Evolutionary conservation across 2,113 vertebrate species (phyloP).

Genomic region (Rostratula benghalensis): DNA sequence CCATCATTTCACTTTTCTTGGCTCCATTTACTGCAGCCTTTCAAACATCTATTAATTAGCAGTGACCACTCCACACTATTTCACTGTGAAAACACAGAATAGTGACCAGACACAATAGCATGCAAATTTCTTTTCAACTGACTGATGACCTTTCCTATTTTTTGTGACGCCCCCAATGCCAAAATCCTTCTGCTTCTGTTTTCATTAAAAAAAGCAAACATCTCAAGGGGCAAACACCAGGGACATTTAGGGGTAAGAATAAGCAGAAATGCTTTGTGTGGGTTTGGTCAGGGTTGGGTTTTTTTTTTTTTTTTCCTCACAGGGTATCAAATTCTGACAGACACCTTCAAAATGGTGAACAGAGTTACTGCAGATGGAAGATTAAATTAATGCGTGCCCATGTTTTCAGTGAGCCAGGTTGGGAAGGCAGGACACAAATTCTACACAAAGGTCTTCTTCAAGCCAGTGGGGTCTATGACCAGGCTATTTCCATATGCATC

Average conservation of each 20-base stretch:
- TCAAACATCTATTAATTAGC: background rate
- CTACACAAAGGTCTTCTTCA: background rate
- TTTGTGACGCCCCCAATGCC: background rate
- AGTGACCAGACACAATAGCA: background rate
- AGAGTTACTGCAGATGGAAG: background rate
- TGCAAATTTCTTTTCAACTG: background rate
- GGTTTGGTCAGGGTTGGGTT: background rate
- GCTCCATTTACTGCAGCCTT: background rate
- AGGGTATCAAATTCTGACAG: background rate
- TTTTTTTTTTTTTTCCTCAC: background rate
- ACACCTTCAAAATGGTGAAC: background rate
- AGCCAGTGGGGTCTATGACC: background rate
- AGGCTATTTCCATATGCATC: background rate
- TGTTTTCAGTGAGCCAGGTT: background rate
- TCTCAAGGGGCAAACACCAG: background rate
- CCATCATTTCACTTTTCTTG: background rate
- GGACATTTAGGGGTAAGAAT: background rate
- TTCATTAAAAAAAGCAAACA: background rate
- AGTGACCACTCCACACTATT: background rate
- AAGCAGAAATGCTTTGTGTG: background rate
- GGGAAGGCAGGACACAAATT: background rate
- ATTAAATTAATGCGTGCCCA: background rate
- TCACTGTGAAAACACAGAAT: background rate
- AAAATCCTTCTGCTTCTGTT: background rate
- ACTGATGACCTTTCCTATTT: background rate